phyloP scores from a whole-genome alignment of 2,888 invertebrate species.

The Miltochrista miniata region DNA sequence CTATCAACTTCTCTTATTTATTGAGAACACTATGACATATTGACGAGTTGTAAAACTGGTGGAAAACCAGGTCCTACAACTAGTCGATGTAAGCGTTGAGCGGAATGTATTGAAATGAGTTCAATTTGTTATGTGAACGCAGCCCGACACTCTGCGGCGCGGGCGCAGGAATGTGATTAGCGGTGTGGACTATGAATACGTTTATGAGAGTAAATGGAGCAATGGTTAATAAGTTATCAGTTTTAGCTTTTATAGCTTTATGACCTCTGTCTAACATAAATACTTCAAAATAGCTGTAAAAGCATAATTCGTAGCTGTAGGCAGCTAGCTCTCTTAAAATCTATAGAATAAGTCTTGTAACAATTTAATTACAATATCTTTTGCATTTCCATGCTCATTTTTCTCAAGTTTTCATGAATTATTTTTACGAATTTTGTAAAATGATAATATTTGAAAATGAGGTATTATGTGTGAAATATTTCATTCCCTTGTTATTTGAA shows the following conservation, averaged over 20 bases:
- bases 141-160: not conserved
- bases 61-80: constrained; percentile 13
- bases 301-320: not conserved
- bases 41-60: constrained; percentile 24
- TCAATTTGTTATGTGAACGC: constrained; percentile 1
- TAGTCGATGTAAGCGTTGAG: constrained; percentile 10
- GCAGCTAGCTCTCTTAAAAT: too few relatives aligned
- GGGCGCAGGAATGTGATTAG: not conserved
- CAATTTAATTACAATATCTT: too few relatives aligned
- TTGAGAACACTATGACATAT: constrained; percentile 11
- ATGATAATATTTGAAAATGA: too few relatives aligned
- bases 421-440: too few relatives aligned
- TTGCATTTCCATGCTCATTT: too few relatives aligned
- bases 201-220: not conserved
- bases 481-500: not conserved
- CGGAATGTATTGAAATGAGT: constrained; percentile 5
- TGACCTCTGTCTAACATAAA: not conserved
- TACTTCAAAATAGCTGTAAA: not conserved
- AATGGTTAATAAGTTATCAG: not conserved
- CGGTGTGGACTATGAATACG: constrained; percentile 2
- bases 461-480: too few relatives aligned
- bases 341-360: too few relatives aligned
- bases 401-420: too few relatives aligned
- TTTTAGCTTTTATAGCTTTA: not conserved
- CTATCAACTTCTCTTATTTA: constrained; percentile 24